Base-by-base conservation (phyloP, 2,113 vertebrate genomes). In the Gobiocypris rarus region DNA sequence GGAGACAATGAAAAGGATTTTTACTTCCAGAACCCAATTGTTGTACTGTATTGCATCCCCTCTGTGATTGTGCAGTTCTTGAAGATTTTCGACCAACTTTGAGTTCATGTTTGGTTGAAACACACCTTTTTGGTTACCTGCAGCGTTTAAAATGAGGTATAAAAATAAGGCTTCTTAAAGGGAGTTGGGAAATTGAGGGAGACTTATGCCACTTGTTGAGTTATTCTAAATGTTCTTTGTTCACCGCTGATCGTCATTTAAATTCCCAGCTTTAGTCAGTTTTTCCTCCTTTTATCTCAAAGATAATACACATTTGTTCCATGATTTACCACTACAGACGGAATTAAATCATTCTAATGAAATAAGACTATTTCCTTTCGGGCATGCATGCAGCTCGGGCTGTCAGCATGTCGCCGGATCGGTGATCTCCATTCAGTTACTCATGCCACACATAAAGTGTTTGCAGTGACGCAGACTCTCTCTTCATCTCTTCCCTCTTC, bases 401-500 rank as follows among this genome's bases (percentile, higher is more conserved):
- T 67, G n/a, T 19, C 61, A 31, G 31, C 31, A 69, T 79, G 54
- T 58, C 75, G 58, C 59, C 13, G 45, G 10, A 74, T 11, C 26
- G n/a, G 24, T 65, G 75, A 65, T 85, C 83, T 71, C 41, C 67
- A 34, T 78, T 78, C 22, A 28, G 15, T 82, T 86, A 73, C 88
- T 80, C 86, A 85, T 82, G 78, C 69, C 76, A 22, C 9, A 54
- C 84, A 83, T 85, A 5, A 65, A 58, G 65, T 34, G 8, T 71
- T 87, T 75, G 85, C 82, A 70, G 65, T 8, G 77, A 75, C 4
- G 9, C 73, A 75, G 63, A 81, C 69, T 11, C 84, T 86, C 85
- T 38, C 52, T 90, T 88, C 79, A 85, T 84, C 34, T 34, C 34
- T 34, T 34, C 34, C 4, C 34, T 34, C 34, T 34, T 91, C 88